Percentiles rank a stretch among this genome's conserved stretches.
Evolutionary conservation across 2,113 vertebrate species (phyloP).

Genomic region (Montifringilla adamsi): DNA sequence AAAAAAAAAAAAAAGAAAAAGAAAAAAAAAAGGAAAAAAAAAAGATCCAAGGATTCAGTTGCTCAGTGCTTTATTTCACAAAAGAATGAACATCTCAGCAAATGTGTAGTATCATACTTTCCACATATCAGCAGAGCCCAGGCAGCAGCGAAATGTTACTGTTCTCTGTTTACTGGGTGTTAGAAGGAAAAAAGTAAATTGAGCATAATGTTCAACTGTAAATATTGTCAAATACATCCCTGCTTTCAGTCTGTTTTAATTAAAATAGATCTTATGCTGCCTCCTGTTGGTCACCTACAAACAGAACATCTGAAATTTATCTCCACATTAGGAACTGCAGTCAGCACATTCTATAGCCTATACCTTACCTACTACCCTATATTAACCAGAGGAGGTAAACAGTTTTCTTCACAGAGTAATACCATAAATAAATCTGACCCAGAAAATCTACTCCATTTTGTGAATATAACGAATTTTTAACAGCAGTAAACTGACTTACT

Average conservation of each 20-base stretch:
- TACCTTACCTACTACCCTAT: not conserved
- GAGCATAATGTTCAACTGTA: not conserved
- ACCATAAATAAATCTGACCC: not conserved
- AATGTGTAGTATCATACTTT: not conserved
- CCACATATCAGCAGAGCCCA: conserved; percentile 14
- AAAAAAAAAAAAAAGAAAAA: not conserved
- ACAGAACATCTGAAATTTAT: not conserved
- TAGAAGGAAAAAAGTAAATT: not conserved
- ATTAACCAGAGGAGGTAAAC: not conserved
- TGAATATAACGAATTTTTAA: conserved; percentile 3
- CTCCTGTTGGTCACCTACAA: conserved; percentile 27
- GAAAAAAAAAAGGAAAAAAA: not conserved
- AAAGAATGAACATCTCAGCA: conserved; percentile 24
- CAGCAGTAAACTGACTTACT: not conserved
- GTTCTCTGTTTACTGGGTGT: not conserved
- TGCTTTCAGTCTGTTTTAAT: not conserved
- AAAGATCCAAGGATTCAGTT: not conserved
- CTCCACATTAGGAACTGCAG: not conserved
- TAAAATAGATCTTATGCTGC: conserved; percentile 25
- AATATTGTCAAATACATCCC: not conserved
- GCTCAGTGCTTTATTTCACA: conserved; percentile 53
- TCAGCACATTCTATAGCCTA: not conserved
- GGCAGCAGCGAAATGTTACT: conserved; percentile 19
- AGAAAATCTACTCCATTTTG: not conserved
- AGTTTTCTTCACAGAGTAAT: not conserved